Evolutionary conservation across 2,888 invertebrate genomes (phyloP).

Genomic region (Cephus rjabovi): DNA sequence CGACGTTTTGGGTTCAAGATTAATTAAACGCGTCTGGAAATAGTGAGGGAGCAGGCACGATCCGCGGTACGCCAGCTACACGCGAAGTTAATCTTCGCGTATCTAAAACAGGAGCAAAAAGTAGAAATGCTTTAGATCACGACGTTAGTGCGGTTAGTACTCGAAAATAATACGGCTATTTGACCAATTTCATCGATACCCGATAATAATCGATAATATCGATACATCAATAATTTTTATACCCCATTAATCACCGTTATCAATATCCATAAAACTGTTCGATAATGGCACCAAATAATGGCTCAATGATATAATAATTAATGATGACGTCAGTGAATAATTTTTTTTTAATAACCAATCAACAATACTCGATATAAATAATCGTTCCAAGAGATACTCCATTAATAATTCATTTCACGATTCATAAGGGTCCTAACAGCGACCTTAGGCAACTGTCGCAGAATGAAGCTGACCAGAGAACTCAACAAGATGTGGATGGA

Average conservation of each 20-base stretch:
- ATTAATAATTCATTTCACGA: neutral
- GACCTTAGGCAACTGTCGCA: constrained; percentile 13
- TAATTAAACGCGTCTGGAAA: constrained; percentile 61
- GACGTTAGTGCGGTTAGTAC: neutral
- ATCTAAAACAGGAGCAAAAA: constrained; percentile 19
- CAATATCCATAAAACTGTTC: neutral
- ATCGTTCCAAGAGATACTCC: neutral
- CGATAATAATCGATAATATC: neutral
- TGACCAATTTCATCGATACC: neutral
- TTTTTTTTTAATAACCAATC: neutral
- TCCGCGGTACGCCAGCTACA: constrained; percentile 24
- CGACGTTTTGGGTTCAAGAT: constrained; percentile 60
- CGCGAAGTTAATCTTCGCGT: constrained; percentile 42
- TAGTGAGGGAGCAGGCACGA: constrained; percentile 37
- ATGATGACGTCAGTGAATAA: neutral
- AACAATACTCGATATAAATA: neutral
- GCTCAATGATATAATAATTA: neutral
- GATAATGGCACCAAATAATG: neutral
- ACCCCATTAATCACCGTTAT: neutral
- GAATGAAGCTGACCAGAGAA: constrained; percentile 16
- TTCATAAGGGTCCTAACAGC: neutral
- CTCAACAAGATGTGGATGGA: constrained; percentile 37
- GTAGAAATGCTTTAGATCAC: neutral
- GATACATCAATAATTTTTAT: neutral
- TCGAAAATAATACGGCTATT: neutral